Conservation (phyloP, 37 sponge, comb jelly and placozoan species). For the Halisarca cf. caerulea region DNA sequence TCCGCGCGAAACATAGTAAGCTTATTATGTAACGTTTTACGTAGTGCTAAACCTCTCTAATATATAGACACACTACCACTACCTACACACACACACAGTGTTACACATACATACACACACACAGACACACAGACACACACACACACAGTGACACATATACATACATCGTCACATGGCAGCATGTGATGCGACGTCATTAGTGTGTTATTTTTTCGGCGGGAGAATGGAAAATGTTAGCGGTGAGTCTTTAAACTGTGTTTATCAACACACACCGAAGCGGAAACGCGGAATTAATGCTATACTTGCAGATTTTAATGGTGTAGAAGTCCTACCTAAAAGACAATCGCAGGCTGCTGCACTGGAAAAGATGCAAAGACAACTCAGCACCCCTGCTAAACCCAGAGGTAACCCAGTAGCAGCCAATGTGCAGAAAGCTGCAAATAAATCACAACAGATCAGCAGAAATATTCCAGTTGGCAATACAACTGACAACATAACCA, state of each 20-base stretch:
- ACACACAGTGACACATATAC: no score
- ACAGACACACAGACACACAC: no score
- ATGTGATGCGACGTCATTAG: no score
- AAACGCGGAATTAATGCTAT: slow-evolving; percentile 3
- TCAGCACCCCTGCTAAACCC: background rate
- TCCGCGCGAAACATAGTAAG: no score
- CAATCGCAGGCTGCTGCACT: background rate
- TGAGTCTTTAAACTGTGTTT: background rate
- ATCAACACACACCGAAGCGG: background rate
- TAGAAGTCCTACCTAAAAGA: background rate
- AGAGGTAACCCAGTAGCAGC: background rate
- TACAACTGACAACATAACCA: background rate
- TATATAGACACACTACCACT: no score
- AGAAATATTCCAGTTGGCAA: background rate
- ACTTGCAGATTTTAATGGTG: background rate
- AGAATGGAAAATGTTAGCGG: no score
- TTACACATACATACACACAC: no score
- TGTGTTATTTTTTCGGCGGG: no score
- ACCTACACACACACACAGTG: no score
- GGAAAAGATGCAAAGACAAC: background rate
- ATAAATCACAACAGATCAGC: background rate
- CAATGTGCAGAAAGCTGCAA: background rate
- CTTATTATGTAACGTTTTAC: no score
- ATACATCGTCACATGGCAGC: no score
- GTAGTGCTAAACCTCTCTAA: no score